These are phyloP conservation scores for Cinclus cinclus DNA, from an alignment of 2,113 vertebrate genomes.

Conservation along the genomic window DNA sequence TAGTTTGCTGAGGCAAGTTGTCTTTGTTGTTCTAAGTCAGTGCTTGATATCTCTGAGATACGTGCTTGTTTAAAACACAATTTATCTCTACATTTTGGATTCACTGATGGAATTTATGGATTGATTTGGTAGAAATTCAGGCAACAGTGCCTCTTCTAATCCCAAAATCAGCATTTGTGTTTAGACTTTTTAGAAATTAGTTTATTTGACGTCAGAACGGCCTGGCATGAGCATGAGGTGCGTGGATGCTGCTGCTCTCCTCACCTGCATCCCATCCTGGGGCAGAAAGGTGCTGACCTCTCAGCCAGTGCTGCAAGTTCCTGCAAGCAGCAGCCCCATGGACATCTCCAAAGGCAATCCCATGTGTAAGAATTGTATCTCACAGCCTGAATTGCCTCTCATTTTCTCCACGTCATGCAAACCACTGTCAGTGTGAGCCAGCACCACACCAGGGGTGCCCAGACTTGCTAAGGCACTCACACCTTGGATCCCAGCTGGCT, in stretches of 20 bases:
- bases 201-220: not conserved
- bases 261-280: not conserved
- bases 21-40: not conserved
- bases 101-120: not conserved
- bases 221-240: not conserved
- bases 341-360: not conserved
- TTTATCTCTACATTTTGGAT: not conserved
- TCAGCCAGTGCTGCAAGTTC: not conserved
- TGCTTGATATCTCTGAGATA: not conserved
- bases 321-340: not conserved
- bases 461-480: not conserved
- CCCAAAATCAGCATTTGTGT: not conserved
- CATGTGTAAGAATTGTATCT: not conserved
- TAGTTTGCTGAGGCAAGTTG: not conserved
- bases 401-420: not conserved
- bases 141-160: not conserved
- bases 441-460: not conserved
- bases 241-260: not conserved
- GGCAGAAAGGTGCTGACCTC: not conserved
- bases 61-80: not conserved
- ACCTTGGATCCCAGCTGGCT: not conserved
- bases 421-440: not conserved
- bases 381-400: not conserved
- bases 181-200: not conserved
- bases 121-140: not conserved